phyloP scores from a whole-genome alignment of 2,888 invertebrate species.

The Cheilosia urbana region DNA sequence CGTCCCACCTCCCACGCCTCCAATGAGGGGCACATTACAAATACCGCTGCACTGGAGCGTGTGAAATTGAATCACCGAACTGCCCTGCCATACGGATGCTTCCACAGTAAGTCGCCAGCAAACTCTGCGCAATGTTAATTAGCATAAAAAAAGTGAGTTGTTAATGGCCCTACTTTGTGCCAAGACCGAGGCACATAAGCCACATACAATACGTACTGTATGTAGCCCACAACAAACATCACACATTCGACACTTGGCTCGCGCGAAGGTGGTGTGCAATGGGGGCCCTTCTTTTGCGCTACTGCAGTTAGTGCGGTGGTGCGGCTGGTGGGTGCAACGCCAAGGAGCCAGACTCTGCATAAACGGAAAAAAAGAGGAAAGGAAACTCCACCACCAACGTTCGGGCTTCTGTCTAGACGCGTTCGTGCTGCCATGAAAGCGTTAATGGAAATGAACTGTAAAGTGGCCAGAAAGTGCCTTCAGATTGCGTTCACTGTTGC shows the following conservation, averaged over 20 bases:
- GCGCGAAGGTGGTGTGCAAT: slow-evolving; percentile 8
- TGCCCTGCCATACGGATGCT: slow-evolving; percentile 34
- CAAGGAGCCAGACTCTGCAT: background rate
- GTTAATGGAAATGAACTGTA: slow-evolving; percentile 76
- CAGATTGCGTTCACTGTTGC: slow-evolving; percentile 31
- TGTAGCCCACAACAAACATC: slow-evolving; percentile 53
- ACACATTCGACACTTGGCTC: slow-evolving; percentile 61
- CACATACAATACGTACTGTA: slow-evolving; percentile 3
- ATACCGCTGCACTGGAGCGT: slow-evolving; percentile 51
- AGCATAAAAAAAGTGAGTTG: slow-evolving; percentile 71
- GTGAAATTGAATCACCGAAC: slow-evolving; percentile 62
- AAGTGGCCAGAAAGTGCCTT: slow-evolving; percentile 74
- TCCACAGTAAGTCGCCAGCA: slow-evolving; percentile 34
- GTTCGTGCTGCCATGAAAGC: slow-evolving; percentile 73
- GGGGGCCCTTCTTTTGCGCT: slow-evolving; percentile 34
- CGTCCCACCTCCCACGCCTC: slow-evolving; percentile 20
- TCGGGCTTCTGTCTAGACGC: slow-evolving; percentile 73
- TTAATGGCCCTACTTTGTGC: slow-evolving; percentile 72
- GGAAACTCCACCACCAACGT: slow-evolving; percentile 13
- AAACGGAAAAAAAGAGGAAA: background rate
- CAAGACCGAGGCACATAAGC: slow-evolving; percentile 54
- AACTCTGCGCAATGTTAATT: slow-evolving; percentile 63
- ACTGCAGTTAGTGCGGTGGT: background rate
- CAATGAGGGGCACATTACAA: slow-evolving; percentile 28
- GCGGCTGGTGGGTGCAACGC: background rate